Conservation (phyloP, 1,140 invertebrate genomes). For the Aphelenchoides besseyi region DNA sequence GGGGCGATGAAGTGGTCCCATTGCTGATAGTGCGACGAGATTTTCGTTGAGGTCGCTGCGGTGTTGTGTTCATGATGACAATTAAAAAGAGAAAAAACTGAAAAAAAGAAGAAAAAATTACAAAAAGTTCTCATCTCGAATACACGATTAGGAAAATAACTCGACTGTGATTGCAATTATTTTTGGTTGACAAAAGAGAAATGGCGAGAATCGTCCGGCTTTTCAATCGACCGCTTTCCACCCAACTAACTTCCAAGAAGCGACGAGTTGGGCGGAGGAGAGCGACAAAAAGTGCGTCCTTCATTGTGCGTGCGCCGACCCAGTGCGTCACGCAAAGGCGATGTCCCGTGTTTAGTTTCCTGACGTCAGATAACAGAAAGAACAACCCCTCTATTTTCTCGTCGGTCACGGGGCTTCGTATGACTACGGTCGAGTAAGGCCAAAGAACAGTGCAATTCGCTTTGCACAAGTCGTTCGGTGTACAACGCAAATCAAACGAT, state of each 20-base stretch:
- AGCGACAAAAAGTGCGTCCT: background rate
- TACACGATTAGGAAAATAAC: background rate
- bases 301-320: no score
- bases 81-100: background rate
- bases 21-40: background rate
- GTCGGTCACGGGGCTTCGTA: no score
- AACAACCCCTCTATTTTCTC: no score
- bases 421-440: no score
- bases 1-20: background rate
- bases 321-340: no score
- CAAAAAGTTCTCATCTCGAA: background rate
- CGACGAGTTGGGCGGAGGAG: background rate
- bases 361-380: no score
- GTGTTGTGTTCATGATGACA: background rate
- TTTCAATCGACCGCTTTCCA: background rate
- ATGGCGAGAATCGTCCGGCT: background rate
- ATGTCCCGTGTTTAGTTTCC: no score
- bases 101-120: slow-evolving; percentile 1
- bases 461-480: no score
- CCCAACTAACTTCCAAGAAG: background rate
- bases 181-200: no score
- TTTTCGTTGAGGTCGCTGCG: background rate
- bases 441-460: no score
- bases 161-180: no score
- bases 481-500: no score